Base-by-base conservation (phyloP, 2,113 vertebrate species). In the Lepisosteus oculatus region DNA sequence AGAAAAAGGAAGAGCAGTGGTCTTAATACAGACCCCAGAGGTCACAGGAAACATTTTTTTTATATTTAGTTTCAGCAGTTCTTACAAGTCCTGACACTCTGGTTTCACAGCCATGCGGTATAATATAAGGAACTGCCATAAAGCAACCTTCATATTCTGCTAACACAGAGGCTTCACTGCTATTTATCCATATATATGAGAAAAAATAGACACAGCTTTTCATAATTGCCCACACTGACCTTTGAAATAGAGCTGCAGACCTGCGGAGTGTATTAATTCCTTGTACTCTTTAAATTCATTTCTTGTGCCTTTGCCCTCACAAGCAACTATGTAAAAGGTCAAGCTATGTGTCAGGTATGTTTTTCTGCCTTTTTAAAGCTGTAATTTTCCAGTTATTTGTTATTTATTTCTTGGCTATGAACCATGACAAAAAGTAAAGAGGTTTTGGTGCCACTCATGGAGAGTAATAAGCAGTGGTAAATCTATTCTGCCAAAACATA, bases 281-380 rank as follows among this genome's bases (percentile, higher is more conserved):
- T n/a, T 66, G 29, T 15, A n/a, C 14, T 47, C 64, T 14, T 5
- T 65, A 4, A 13, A 43, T 45, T 4, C 3, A 43, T 11, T 15
- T 15, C n/a, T 8, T 63, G 61, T 29, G 4, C 61, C 17, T 29
- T 63, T 8, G 61, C 61, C 29, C 61, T 29, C 15, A 63, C 29
- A 8, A 17, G 61, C 17, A 12, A 9, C 12, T 44, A 43, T 17
- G 3, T 4, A 43, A 43, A 43, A 43, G 61, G 14, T 43, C 41
- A 9, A 9, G 4, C 5, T 42, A n/a, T 43, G 61, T 75, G 70
- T 61, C 17, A 65, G 47, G 55, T 57, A 47, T 47, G 14, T 2
- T 45, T 68, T 65, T 29, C 67, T 66, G 65, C 62, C 14, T 17
- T 44, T 11, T 71, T 51, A 51, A 51, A 51, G 5, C 47, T 29